Percentiles rank a stretch among this genome's conserved stretches.
These are phyloP conservation scores for Hyperoplus lanceolatus DNA, from an alignment of 2,797 vertebrate genomes.

Conservation along the genomic window DNA sequence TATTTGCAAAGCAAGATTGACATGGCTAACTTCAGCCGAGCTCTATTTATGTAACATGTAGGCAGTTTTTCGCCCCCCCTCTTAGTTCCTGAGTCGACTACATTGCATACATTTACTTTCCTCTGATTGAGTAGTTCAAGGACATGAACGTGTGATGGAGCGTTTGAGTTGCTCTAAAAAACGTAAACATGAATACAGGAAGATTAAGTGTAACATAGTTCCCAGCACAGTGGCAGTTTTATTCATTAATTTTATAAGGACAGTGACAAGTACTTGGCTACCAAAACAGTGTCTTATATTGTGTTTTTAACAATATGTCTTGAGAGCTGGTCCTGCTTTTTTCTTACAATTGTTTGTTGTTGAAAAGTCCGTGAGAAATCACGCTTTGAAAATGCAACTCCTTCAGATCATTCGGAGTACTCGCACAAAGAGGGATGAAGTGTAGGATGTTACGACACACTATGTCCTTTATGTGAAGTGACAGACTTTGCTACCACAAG, in stretches of 20 bases:
- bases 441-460: not conserved
- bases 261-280: not conserved
- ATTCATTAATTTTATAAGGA: not conserved
- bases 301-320: not conserved
- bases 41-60: not conserved
- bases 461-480: not conserved
- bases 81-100: conserved; percentile 20
- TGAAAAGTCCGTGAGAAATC: not conserved
- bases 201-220: not conserved
- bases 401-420: not conserved
- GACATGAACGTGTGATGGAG: not conserved
- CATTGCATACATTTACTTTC: not conserved
- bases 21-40: not conserved
- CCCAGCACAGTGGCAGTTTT: not conserved
- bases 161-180: not conserved
- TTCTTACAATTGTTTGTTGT: not conserved
- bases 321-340: not conserved
- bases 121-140: not conserved
- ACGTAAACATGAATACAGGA: not conserved
- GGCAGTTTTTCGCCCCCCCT: not conserved
- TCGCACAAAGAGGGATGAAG: not conserved
- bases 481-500: not conserved
- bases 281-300: not conserved
- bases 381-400: not conserved
- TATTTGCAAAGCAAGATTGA: not conserved